Evolutionary conservation across 2,888 invertebrate species (phyloP).

Genomic region (Drosophila merina): DNA sequence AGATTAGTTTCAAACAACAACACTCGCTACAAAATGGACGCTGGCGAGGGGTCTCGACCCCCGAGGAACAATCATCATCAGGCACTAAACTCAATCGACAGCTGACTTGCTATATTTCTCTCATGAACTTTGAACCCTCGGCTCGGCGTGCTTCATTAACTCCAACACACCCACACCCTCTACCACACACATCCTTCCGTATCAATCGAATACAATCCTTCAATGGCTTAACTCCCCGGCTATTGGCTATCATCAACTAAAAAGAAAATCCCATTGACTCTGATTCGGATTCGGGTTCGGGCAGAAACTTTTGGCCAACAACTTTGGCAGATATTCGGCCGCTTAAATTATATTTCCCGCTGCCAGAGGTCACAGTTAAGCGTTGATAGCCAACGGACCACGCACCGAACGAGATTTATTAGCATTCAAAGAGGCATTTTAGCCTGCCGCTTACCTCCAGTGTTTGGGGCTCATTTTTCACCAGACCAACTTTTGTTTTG

Average conservation of each 20-base stretch:
- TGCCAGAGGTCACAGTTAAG: conserved; percentile 67
- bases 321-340: conserved; percentile 40
- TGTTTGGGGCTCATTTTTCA: conserved; percentile 77
- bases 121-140: conserved; percentile 38
- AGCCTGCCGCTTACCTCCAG: conserved; percentile 57
- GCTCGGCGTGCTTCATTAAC: conserved; percentile 60
- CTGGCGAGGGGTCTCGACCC: conserved; percentile 37
- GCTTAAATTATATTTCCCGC: conserved; percentile 63
- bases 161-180: conserved; percentile 28
- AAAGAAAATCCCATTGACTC: conserved; percentile 31
- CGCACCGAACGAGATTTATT: conserved; percentile 77
- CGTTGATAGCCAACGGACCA: conserved; percentile 46
- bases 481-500: conserved; percentile 76
- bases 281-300: conserved; percentile 16
- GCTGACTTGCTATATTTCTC: conserved; percentile 47
- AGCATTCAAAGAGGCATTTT: conserved; percentile 80
- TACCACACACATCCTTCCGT: conserved; percentile 19
- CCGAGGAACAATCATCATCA: conserved; percentile 44
- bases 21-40: conserved; percentile 6
- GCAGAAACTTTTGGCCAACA: conserved; percentile 34
- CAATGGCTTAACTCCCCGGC: conserved; percentile 51
- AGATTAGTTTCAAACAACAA: conserved; percentile 37
- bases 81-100: conserved; percentile 45
- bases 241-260: conserved; percentile 36
- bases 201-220: conserved; percentile 42